These are phyloP conservation scores for Aurelia coerulea DNA, from an alignment of 30 jellyfish, hydroid and myxozoan genomes.

Conservation along the genomic window DNA sequence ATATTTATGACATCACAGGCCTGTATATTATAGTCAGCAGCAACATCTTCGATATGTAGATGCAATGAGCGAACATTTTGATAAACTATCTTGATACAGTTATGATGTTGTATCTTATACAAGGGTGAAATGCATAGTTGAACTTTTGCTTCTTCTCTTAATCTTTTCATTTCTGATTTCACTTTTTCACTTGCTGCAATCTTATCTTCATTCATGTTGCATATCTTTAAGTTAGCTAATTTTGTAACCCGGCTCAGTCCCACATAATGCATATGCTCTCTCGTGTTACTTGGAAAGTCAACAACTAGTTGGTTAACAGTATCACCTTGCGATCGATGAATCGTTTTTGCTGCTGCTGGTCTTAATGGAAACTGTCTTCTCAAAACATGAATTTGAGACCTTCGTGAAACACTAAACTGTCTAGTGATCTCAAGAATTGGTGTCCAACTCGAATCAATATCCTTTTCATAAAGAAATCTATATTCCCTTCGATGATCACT, in stretches of 20 bases:
- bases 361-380: slow-evolving; percentile 42
- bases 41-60: too few species aligned
- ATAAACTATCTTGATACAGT: too few species aligned
- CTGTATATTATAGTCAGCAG: slow-evolving; percentile 5
- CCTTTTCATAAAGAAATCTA: background rate
- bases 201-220: background rate
- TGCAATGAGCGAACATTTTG: too few species aligned
- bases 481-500: background rate
- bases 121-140: too few species aligned
- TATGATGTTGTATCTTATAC: too few species aligned
- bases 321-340: slow-evolving; percentile 50
- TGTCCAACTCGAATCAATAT: slow-evolving; percentile 9
- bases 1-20: slow-evolving; percentile 17
- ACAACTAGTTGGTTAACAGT: slow-evolving; percentile 15
- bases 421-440: slow-evolving; percentile 24
- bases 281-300: background rate
- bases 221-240: background rate
- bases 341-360: slow-evolving; percentile 46
- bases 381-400: too few species aligned
- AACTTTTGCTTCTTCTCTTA: too few species aligned
- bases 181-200: slow-evolving; percentile 19
- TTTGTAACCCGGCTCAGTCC: slow-evolving; percentile 33
- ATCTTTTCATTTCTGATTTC: slow-evolving; percentile 15
- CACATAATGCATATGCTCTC: slow-evolving; percentile 48
- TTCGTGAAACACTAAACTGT: slow-evolving; percentile 6